These are phyloP conservation scores for Formicarius rufipectus DNA, from an alignment of 2,113 vertebrate species.

Conservation along the genomic window DNA sequence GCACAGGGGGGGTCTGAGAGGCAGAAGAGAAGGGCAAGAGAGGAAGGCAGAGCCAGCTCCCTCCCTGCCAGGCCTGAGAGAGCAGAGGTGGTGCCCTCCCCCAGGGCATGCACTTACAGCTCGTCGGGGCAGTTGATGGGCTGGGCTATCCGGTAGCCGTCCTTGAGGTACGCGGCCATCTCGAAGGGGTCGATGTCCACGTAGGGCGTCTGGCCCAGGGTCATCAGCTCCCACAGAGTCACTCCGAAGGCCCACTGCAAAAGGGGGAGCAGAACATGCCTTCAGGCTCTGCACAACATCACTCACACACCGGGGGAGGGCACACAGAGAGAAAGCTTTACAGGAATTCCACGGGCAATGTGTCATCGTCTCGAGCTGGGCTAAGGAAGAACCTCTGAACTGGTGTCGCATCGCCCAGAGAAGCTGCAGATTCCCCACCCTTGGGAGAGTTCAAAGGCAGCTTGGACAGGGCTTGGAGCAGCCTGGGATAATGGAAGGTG, in stretches of 20 bases:
- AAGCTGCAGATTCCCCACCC: background rate
- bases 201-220: conserved; percentile 95
- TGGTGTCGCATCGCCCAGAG: background rate
- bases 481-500: background rate
- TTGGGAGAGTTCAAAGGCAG: background rate
- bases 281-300: background rate
- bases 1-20: background rate
- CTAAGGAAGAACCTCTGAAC: background rate
- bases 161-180: conserved; percentile 98
- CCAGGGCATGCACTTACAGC: conserved; percentile 80
- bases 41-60: background rate
- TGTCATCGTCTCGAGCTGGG: background rate
- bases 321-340: background rate
- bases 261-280: background rate
- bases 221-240: conserved; percentile 98
- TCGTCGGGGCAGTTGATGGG: conserved; percentile 99
- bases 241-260: conserved; percentile 97
- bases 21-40: background rate
- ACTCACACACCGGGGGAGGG: background rate
- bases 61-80: background rate
- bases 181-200: conserved; percentile 98
- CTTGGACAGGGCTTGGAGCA: fast-evolving
- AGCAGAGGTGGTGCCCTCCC: fast-evolving
- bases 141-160: conserved; percentile 98
- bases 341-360: background rate